Conservation (phyloP, 2,888 invertebrate genomes). For the Stenodera caucasica region DNA sequence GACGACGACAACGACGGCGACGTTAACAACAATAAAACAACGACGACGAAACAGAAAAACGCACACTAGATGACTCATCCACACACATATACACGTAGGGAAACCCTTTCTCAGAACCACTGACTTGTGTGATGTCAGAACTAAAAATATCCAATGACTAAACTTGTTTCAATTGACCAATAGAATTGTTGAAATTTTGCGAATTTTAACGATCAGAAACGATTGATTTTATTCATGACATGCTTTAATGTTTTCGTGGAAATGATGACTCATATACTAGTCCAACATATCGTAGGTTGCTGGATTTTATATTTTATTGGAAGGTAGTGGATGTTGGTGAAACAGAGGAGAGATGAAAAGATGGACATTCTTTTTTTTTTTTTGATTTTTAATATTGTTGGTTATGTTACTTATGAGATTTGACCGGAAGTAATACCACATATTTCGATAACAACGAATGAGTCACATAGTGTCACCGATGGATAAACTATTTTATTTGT, state of each 20-base stretch:
- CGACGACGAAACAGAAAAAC: slow-evolving; percentile 20
- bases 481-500: no score
- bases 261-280: not conserved
- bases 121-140: slow-evolving; percentile 53
- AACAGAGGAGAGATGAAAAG: not conserved
- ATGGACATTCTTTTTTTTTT: not conserved
- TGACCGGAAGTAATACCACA: not conserved
- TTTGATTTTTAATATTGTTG: not conserved
- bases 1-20: slow-evolving; percentile 23
- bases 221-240: not conserved
- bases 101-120: slow-evolving; percentile 56
- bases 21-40: slow-evolving; percentile 41
- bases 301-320: not conserved
- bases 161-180: slow-evolving; percentile 7
- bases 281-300: not conserved
- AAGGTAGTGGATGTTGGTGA: not conserved
- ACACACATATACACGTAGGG: slow-evolving; percentile 39
- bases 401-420: not conserved
- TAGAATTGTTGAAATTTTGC: not conserved
- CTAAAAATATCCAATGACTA: slow-evolving; percentile 51
- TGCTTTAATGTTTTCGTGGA: not conserved
- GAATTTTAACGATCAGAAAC: not conserved
- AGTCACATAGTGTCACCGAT: not conserved
- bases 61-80: slow-evolving; percentile 47
- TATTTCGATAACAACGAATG: not conserved